Conservation (phyloP, 35 echinoderm and acorn worm genomes). For the Holothuria glaberrima region DNA sequence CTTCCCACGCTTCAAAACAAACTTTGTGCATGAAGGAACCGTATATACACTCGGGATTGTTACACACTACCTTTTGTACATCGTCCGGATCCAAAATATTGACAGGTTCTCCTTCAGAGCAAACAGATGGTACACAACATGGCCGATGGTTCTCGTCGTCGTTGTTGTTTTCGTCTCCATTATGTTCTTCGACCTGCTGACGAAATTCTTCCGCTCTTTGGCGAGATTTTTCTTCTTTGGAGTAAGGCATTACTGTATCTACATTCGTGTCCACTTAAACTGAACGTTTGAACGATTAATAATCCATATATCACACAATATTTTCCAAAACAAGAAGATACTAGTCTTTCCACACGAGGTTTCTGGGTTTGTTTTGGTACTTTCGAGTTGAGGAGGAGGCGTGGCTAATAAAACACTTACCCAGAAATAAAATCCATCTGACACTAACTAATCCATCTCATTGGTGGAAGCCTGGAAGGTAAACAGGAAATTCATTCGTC, state of each 20-base stretch:
- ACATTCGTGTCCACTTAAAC: neutral
- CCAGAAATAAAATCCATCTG: conserved; percentile 38
- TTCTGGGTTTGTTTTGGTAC: conserved; percentile 50
- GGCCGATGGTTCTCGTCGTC: conserved; percentile 56
- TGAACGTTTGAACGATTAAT: neutral
- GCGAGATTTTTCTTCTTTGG: conserved; percentile 83
- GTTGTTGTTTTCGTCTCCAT: conserved; percentile 77
- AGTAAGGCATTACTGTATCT: conserved; percentile 84
- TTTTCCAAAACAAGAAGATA: conserved; percentile 21
- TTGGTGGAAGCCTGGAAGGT: conserved; percentile 27
- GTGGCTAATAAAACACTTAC: conserved; percentile 35
- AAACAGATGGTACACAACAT: conserved; percentile 95
- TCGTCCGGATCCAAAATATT: conserved; percentile 90
- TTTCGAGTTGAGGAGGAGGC: conserved; percentile 34
- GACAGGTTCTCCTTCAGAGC: conserved; percentile 70
- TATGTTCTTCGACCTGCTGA: conserved; percentile 70
- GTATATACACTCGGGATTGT: conserved; percentile 87
- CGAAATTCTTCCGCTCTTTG: conserved; percentile 90
- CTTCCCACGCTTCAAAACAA: conserved; percentile 93
- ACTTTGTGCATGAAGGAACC: conserved; percentile 91
- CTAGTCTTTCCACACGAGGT: conserved; percentile 6
- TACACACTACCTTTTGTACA: conserved; percentile 96
- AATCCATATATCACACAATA: neutral
- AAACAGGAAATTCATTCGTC: neutral
- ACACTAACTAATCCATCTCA: neutral